Base-by-base conservation (phyloP, 2,888 invertebrate species). In the Atethmia centrago region DNA sequence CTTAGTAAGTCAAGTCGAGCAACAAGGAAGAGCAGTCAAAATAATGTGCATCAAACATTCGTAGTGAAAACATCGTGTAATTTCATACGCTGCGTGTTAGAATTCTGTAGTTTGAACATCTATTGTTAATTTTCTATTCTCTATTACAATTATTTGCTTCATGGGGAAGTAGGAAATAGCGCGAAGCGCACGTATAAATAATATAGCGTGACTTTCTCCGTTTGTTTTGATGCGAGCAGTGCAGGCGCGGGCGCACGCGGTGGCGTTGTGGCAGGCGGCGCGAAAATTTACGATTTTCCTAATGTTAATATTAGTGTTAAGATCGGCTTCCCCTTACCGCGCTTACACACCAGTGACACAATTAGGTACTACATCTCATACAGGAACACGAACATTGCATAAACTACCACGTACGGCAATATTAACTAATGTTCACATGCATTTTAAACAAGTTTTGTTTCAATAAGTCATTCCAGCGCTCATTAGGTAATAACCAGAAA, bases 201-300 rank as follows among this genome's bases (percentile, higher is more conserved):
- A 92, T 88, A 87, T 86, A 81, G 88, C 89, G 85, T 87, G 85
- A 95, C 95, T 95, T 95, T 95, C 95, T 93, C 95, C 94, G 88
- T 94, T 94, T 95, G 94, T 95, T 95, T 93, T 90, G 92, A 88
- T 88, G 85, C 86, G 88, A 89, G 88, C 88, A 89, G 88, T 61
- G 70, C 25, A 63, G 71, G 72, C 65, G 63, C 74, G 45, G 28
- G 83, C 83, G 79, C 64, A 49, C 45, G 79, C 65, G 49, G 51
- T 62, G 74, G 64, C 47, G 72, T n/a, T n/a, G n/a, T n/a, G n/a
- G n/a, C n/a, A n/a, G 53, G 85, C 61, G 59, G 72, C 53, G 58
- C n/a, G n/a, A n/a, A n/a, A n/a, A n/a, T n/a, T n/a, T n/a, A n/a
- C n/a, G n/a, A n/a, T n/a, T n/a, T n/a, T n/a, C n/a, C n/a, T n/a